phyloP scores from a whole-genome alignment of 1,140 invertebrate genomes.

The Danaus melanippus region DNA sequence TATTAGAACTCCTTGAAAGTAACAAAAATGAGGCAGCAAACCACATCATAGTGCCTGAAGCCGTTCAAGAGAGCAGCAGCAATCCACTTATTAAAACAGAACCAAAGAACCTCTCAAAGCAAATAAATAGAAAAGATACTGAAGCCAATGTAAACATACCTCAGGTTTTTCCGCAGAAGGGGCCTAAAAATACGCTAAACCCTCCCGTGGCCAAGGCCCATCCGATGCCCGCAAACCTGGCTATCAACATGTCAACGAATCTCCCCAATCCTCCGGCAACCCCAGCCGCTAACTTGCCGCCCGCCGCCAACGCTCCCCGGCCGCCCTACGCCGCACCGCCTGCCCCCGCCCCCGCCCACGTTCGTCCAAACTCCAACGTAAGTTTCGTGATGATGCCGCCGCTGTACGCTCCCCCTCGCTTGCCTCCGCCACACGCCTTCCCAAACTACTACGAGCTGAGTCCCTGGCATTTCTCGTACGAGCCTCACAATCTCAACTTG shows the following conservation, averaged over 20 bases:
- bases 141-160: not conserved
- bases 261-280: no score
- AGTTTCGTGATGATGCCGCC: conserved; percentile 63
- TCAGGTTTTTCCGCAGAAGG: not conserved
- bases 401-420: conserved; percentile 39
- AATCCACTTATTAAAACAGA: conserved; percentile 10
- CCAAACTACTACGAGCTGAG: conserved; percentile 56
- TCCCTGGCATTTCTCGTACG: conserved; percentile 62
- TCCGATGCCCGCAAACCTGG: conserved; percentile 34
- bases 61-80: conserved; percentile 8
- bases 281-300: conserved; percentile 26
- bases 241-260: no score
- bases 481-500: conserved; percentile 52
- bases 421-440: conserved; percentile 35
- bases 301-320: conserved; percentile 14
- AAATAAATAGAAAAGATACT: conserved; percentile 1
- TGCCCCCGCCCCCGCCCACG: conserved; percentile 17
- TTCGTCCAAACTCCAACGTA: conserved; percentile 56
- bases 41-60: conserved; percentile 21
- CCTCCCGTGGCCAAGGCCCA: conserved; percentile 32
- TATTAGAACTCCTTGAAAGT: conserved; percentile 44
- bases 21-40: conserved; percentile 18
- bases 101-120: conserved; percentile 18
- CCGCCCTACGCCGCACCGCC: conserved; percentile 12
- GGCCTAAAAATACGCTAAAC: conserved; percentile 22